Percentiles rank a stretch among this genome's conserved stretches.
These are phyloP conservation scores for Silurus meridionalis DNA, from an alignment of 2,113 vertebrate genomes.

Conservation along the genomic window DNA sequence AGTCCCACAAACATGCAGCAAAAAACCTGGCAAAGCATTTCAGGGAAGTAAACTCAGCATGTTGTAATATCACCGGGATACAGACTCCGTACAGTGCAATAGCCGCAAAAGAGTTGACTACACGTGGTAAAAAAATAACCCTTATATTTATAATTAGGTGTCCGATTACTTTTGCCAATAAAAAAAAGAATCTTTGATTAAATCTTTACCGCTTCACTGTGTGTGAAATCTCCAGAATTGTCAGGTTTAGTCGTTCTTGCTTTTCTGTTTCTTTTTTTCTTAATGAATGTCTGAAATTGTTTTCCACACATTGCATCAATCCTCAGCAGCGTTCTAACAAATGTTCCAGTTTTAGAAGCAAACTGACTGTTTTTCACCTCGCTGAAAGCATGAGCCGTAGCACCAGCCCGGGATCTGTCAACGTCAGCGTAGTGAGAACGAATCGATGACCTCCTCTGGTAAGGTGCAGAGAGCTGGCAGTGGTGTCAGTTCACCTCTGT, in stretches of 20 bases:
- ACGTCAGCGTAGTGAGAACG: constrained; percentile 27
- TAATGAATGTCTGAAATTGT: constrained; percentile 20
- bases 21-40: no score
- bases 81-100: no score
- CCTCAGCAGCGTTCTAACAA: constrained; percentile 1
- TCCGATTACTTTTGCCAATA: no score
- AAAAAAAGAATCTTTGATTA: no score
- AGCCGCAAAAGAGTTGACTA: no score
- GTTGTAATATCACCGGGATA: no score
- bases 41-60: no score
- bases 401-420: constrained; percentile 16
- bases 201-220: no score
- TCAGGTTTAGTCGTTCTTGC: not conserved
- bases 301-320: constrained; percentile 3
- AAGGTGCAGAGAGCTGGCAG: not conserved
- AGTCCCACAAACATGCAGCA: no score
- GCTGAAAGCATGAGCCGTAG: not conserved
- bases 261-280: not conserved
- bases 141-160: no score
- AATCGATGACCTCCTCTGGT: constrained; percentile 36
- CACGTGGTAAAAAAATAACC: no score
- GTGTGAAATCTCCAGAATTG: not conserved
- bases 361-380: constrained; percentile 29
- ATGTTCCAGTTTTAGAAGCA: constrained; percentile 28
- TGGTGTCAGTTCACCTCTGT: not conserved